Base-by-base conservation (phyloP, 2,888 invertebrate species). In the Mythimna pallens region DNA sequence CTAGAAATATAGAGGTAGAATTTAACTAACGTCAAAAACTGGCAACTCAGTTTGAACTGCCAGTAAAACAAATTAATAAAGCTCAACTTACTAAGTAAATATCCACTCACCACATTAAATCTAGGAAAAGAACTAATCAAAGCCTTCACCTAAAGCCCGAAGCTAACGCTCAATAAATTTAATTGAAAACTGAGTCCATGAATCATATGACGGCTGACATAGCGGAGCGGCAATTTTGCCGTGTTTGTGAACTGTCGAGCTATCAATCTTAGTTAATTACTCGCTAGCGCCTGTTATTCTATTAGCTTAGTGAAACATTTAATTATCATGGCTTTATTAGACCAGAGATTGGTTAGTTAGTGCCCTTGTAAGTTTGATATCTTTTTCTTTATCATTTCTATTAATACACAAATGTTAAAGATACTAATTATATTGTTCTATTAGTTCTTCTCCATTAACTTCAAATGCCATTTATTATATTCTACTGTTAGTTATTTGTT, bases 181-280 rank as follows among this genome's bases (percentile, higher is more conserved):
- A 81, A 84, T 73, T 82, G 82, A 82, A 84, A 83, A 84, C 55
- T 78, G 65, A 82, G 78, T 73, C 62, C 73, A 83, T 83, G 85
- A 84, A 79, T 82, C 82, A 82, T 73, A 67, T 76, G 83, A 82
- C 82, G 69, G 64, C 64, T 57, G 66, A 72, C 71, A 65, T 69
- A 58, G 74, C 58, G 66, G 78, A 80, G 80, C 80, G 66, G 80
- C 83, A 80, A 83, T 79, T 67, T 76, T 81, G 73, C 82, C 70
- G 70, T 73, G 81, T 83, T 78, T 66, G 77, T 73, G 74, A 65
- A 76, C 84, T 83, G 77, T 80, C 72, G n/a, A 78, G 73, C 71
- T 62, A 86, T 84, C 86, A 78, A 82, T 85, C 85, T 82, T 76
- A 76, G 68, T 71, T 85, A 86, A 86, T 84, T 86, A 77, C 78